Conservation (phyloP, 2,797 vertebrate species). For the Lagorchestes hirsutus region DNA sequence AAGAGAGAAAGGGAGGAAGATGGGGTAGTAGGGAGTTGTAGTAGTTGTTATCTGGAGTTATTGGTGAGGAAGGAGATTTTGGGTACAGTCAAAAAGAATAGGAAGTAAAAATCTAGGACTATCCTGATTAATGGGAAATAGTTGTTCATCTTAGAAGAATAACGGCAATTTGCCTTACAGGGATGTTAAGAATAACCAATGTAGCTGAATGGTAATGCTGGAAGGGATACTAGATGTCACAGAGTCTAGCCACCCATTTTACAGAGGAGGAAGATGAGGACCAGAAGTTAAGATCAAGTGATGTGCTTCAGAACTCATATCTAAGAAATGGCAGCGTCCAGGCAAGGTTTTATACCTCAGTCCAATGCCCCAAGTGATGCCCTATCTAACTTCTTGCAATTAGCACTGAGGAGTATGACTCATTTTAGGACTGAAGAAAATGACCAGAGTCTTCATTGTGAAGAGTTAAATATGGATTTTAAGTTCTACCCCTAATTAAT, state of each 20-base stretch:
- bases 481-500: not conserved
- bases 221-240: not conserved
- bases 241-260: not conserved
- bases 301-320: not conserved
- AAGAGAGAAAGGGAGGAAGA: not conserved
- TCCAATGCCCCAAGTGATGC: not conserved
- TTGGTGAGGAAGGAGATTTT: not conserved
- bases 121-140: not conserved
- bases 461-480: not conserved
- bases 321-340: not conserved
- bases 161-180: not conserved
- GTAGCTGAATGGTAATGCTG: not conserved
- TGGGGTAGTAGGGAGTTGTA: not conserved
- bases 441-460: not conserved
- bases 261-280: not conserved
- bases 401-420: not conserved
- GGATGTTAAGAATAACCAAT: not conserved
- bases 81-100: not conserved
- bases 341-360: not conserved
- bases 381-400: not conserved
- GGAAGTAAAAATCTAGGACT: not conserved
- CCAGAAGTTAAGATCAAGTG: not conserved
- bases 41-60: not conserved
- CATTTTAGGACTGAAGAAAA: not conserved
- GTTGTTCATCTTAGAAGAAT: not conserved